Base-by-base conservation (phyloP, 2,888 invertebrate genomes). In the Ophion slaviceki region DNA sequence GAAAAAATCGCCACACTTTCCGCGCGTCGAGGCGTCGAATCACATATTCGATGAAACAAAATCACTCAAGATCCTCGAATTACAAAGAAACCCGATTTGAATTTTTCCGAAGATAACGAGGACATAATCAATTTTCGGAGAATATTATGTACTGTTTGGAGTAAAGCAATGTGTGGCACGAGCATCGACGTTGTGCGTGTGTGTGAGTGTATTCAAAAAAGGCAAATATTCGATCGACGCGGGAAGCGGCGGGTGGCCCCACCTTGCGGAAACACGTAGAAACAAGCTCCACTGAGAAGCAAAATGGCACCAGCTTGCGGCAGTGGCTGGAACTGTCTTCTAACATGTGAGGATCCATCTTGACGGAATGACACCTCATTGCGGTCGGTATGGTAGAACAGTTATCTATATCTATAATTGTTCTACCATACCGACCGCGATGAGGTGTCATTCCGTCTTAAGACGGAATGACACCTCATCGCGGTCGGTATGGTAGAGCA, bases 171-270 rank as follows among this genome's bases (percentile, higher is more conserved):
- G 53, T 67, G 53, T 70, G 53, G 5, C 53, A 53, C 24, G n/a
- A 61, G 20, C 17, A 20, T 10, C 10, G 10, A 20, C 57, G 28
- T 57, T 32, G 36, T 11, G 36, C n/a, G 5, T n/a, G n/a, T 59
- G 57, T 59, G 11, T 11, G 28, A 47, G 28, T 32, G 8, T 36
- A 72, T 32, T 4, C 32, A 72, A 72, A 57, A 72, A 53, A 53
- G 72, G 47, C 53, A 72, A 72, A 72, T 59, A 59, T 72, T 72
- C 72, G 72, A 72, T 72, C 72, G 72, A 32, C 3, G 36, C 5
- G 61, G 61, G 28, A 70, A 8, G 28, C 7, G 0, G 7, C 6
- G 3, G n/a, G n/a, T 53, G 28, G 4, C 53, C 28, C 28, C 70
- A 7, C 24, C 20, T 8, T 4, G 14, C 28, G 70, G 11, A 24